Percentiles rank a stretch among this genome's conserved stretches.
These are phyloP conservation scores for Drosophila infuscata DNA, from an alignment of 2,888 invertebrate species.

Conservation along the genomic window DNA sequence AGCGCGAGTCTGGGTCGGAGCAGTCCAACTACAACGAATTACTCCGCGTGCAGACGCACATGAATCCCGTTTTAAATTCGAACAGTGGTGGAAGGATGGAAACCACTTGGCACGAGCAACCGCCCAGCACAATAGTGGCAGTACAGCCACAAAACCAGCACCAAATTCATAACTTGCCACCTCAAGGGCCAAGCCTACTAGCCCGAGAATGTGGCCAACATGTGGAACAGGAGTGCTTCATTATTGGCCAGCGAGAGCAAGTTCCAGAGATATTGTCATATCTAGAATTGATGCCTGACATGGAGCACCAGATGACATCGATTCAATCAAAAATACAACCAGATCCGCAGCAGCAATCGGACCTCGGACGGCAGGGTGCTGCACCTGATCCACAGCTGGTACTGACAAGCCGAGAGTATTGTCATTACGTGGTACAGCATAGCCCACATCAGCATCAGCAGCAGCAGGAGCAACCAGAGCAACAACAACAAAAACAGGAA, in stretches of 20 bases:
- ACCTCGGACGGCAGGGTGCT: background rate
- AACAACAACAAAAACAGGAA: background rate
- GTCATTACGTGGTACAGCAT: background rate
- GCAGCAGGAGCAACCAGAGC: background rate
- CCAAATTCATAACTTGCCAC: background rate
- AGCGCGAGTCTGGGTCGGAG: background rate
- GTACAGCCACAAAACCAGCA: background rate
- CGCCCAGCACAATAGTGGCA: background rate
- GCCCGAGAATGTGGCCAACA: background rate
- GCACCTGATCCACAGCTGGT: background rate
- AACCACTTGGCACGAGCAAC: background rate
- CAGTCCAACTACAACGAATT: background rate
- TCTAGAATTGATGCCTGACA: background rate
- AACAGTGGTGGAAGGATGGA: background rate
- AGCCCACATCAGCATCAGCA: background rate
- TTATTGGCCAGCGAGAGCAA: background rate
- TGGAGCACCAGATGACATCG: background rate
- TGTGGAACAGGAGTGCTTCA: background rate
- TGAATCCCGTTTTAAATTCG: slow-evolving; percentile 3
- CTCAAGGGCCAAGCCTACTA: background rate
- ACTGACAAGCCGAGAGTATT: background rate
- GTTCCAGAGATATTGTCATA: background rate
- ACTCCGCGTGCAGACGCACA: background rate
- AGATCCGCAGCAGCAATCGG: background rate
- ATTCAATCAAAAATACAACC: background rate